phyloP scores from a whole-genome alignment of 2,113 vertebrate species.

The Onychostruthus taczanowskii region DNA sequence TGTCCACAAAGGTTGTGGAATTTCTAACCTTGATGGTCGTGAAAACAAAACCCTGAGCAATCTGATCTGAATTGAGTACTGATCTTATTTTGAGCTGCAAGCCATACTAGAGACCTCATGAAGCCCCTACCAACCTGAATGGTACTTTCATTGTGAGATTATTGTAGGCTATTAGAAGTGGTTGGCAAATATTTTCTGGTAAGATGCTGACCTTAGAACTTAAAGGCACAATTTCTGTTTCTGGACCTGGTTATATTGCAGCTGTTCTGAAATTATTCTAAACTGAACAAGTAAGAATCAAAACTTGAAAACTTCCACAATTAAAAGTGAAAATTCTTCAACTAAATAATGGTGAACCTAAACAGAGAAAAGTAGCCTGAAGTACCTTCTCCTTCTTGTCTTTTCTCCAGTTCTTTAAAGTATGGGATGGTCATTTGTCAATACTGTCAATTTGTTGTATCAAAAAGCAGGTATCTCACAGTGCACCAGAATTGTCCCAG shows the following conservation, averaged over 20 bases:
- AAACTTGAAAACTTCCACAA: neutral
- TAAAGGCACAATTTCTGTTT: neutral
- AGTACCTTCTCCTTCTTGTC: neutral
- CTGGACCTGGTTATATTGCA: neutral
- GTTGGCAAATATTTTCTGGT: neutral
- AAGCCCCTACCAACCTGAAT: neutral
- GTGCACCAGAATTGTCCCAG: neutral
- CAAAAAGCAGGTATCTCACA: neutral
- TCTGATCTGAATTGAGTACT: neutral
- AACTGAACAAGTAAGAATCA: neutral
- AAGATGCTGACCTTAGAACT: neutral
- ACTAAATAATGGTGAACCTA: neutral
- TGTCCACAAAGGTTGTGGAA: neutral
- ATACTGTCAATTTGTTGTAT: neutral
- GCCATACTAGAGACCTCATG: neutral
- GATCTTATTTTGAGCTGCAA: neutral
- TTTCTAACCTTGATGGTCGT: neutral
- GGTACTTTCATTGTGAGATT: neutral
- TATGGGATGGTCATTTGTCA: neutral
- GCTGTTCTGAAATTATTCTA: neutral
- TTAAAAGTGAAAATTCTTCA: neutral
- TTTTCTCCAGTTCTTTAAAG: neutral
- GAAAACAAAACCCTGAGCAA: neutral
- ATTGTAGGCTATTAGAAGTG: neutral
- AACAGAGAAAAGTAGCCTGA: neutral